Percentiles rank a stretch among this genome's conserved stretches.
Evolutionary conservation across 1,140 invertebrate genomes (phyloP).

Genomic region (Camponotus vicinus): DNA sequence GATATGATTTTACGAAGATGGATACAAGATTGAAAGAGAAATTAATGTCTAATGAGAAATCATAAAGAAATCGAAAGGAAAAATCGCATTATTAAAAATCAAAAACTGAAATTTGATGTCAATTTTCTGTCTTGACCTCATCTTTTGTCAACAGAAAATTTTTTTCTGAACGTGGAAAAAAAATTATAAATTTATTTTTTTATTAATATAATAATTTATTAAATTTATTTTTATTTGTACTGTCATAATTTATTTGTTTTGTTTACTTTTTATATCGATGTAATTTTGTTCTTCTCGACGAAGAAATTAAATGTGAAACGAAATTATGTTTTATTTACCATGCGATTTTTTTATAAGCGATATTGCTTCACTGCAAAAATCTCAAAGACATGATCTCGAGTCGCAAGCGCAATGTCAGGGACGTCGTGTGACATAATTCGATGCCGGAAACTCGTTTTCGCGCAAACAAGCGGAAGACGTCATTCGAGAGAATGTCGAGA

Average conservation of each 20-base stretch:
- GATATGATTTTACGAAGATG: neutral
- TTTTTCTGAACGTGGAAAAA: neutral
- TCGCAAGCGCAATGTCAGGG: constrained; percentile 33
- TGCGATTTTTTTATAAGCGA: neutral
- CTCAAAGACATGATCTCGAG: neutral
- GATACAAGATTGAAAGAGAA: neutral
- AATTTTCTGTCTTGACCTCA: neutral
- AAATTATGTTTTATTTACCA: neutral
- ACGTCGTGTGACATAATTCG: constrained; percentile 52
- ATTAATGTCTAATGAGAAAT: neutral
- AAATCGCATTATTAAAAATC: neutral
- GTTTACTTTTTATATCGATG: neutral
- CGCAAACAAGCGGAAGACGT: constrained; percentile 18
- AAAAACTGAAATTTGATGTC: neutral
- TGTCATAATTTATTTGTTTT: neutral
- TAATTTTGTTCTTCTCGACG: neutral
- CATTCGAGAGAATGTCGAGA: constrained; percentile 11
- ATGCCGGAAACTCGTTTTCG: constrained; percentile 23
- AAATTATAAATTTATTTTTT: neutral
- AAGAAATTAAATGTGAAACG: neutral
- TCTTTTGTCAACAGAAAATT: neutral
- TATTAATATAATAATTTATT: no score
- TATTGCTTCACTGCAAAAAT: neutral
- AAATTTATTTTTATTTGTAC: neutral
- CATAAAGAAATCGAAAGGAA: neutral